Percentiles rank a stretch among this genome's conserved stretches.
phyloP scores from a whole-genome alignment of 2,888 invertebrate genomes.

The Tetranychus truncatus region DNA sequence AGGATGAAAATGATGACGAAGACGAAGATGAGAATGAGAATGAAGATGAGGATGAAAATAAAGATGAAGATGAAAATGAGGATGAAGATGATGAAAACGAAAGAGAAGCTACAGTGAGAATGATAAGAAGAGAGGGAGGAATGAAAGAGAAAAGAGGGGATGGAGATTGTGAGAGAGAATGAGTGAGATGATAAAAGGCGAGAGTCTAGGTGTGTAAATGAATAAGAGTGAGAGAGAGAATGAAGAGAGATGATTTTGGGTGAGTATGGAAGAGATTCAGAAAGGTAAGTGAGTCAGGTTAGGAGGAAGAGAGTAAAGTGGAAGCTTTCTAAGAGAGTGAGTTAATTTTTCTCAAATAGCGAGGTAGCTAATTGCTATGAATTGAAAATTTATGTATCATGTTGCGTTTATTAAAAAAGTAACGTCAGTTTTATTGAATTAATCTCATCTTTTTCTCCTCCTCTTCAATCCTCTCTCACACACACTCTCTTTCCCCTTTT shows the following conservation, averaged over 20 bases:
- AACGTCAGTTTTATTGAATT: neutral
- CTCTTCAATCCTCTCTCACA: neutral
- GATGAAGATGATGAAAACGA: no score
- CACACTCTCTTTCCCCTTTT: no score
- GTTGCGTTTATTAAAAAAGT: neutral
- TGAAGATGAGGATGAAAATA: neutral
- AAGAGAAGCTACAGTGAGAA: no score
- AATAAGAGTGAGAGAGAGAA: constrained; percentile 7
- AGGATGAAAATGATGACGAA: neutral
- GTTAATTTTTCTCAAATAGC: neutral
- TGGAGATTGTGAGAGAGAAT: no score
- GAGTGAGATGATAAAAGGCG: no score
- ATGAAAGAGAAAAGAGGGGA: no score
- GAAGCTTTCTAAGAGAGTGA: neutral
- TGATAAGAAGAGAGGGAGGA: no score
- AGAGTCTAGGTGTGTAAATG: neutral
- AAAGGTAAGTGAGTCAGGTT: neutral
- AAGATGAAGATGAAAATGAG: neutral
- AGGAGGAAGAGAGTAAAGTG: neutral
- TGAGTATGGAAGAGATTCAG: neutral
- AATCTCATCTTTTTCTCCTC: neutral
- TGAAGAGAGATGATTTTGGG: neutral
- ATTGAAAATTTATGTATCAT: neutral
- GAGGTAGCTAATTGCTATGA: no score
- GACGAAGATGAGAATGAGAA: neutral